Evolutionary conservation across 2,113 vertebrate species (phyloP), one percentile per base, ranked within the genome.

Genomic region (Phrynosoma platyrhinos): DNA sequence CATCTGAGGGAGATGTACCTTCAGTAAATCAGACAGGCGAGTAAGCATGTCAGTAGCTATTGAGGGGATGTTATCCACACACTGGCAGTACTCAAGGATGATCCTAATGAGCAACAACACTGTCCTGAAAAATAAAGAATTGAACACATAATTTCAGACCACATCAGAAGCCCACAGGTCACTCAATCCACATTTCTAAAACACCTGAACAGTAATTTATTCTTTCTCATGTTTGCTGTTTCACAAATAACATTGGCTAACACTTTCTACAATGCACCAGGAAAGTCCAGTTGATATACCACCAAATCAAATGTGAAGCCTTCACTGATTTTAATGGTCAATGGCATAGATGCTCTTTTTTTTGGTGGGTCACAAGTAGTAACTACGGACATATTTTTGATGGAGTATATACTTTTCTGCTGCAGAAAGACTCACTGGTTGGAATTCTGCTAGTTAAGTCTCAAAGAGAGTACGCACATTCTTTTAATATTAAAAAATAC

Each of bases 81-180:
- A 99, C 95, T 99, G 99, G 95, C 99, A 99, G 94, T 99, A 99
- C 93, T 99, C 99, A 91, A 99, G 97, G 93, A 99, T 98, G 93
- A 99, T 99, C 95, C 98, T 97, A 95, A 99, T 99, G 93, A 99
- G 97, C 92, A 99, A 96, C 96, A 99, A 96, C 71, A 99, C 98
- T 30, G 99, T 99, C 94, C 99, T 99, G 42, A 55, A 96, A 93
- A 94, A 91, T 92, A 92, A 88, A 64, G 30, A 91, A 69, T 13
- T 78, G 90, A 91, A 78, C 0, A 66, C 0, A 12, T 77, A 68
- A 87, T 36, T 53, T 89, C 52, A 16, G 77, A 16, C 52, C 55
- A 92, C 8, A 84, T 40, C 23, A 77, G 6, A 83, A 75, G 30
- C 0, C 82, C 18, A 81, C 80, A 89, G 87, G 52, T 85, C 77